Evolutionary conservation across 2,888 invertebrate genomes (phyloP).

Genomic region (Dolichomitus sp.): DNA sequence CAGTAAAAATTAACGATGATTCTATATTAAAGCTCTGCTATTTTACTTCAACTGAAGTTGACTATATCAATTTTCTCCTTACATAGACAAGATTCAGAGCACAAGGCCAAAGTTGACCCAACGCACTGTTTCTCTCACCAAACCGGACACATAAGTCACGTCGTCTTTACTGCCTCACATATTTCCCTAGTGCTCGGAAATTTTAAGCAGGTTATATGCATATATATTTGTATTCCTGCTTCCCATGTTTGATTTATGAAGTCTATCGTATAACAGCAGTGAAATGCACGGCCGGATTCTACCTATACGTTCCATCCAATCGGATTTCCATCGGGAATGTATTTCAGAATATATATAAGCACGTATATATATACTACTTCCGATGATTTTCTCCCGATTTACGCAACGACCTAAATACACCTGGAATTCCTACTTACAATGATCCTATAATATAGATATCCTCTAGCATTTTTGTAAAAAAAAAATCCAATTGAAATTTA

Average conservation of each 20-base stretch:
- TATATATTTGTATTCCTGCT: slow-evolving; percentile 45
- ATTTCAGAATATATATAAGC: neutral
- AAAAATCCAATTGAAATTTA: neutral
- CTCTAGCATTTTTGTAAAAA: neutral
- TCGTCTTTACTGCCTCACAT: slow-evolving; percentile 14
- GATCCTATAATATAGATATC: neutral
- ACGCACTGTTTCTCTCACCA: slow-evolving; percentile 35
- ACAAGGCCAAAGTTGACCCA: neutral
- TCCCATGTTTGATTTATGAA: slow-evolving; percentile 48
- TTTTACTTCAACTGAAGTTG: neutral
- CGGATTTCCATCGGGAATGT: slow-evolving; percentile 33
- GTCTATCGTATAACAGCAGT: slow-evolving; percentile 42
- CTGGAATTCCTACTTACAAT: neutral
- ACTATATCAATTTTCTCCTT: neutral
- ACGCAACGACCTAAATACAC: neutral
- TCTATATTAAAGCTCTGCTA: no score
- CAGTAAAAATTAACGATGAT: no score
- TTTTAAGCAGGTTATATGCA: slow-evolving; percentile 21
- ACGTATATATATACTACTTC: slow-evolving; percentile 12
- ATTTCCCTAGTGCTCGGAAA: slow-evolving; percentile 34
- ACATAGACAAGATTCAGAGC: neutral
- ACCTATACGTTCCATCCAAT: slow-evolving; percentile 14
- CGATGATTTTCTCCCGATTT: slow-evolving; percentile 14
- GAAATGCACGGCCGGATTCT: slow-evolving; percentile 11
- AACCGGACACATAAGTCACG: slow-evolving; percentile 63